These are phyloP conservation scores for Phenganax stokvisi DNA, from an alignment of 92 coral and sea anemone genomes.

Conservation along the genomic window DNA sequence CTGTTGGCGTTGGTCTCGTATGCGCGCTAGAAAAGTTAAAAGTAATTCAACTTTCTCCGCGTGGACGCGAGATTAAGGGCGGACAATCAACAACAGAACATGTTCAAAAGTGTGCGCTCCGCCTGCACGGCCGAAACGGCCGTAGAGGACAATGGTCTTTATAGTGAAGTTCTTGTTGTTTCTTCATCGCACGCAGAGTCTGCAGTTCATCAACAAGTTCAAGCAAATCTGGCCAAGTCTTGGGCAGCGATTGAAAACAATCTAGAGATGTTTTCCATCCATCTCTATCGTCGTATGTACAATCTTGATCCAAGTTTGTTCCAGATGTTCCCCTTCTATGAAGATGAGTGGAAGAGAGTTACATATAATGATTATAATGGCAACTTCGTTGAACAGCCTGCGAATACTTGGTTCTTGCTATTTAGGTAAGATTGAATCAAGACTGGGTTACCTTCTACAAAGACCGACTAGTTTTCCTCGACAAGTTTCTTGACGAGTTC, in stretches of 20 bases:
- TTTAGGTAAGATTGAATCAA: conserved; percentile 59
- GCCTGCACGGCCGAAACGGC: no score
- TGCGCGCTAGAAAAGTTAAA: no score
- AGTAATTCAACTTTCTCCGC: no score
- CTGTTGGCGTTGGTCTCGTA: no score
- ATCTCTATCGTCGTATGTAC: conserved; percentile 87
- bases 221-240: conserved; percentile 64
- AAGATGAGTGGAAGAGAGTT: conserved; percentile 95
- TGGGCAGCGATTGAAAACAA: conserved; percentile 74
- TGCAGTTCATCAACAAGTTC: conserved; percentile 72
- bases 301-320: conserved; percentile 71
- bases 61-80: no score
- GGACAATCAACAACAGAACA: no score
- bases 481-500: not conserved
- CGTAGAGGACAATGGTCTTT: no score
- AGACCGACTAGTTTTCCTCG: not conserved
- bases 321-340: conserved; percentile 79
- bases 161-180: no score
- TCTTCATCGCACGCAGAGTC: conserved; percentile 46
- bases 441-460: not conserved
- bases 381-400: conserved; percentile 79
- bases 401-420: conserved; percentile 93
- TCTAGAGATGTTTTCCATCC: conserved; percentile 77
- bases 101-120: no score
- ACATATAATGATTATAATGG: conserved; percentile 78